Conservation (phyloP, 2,797 vertebrate species). For the Squalus acanthias region DNA sequence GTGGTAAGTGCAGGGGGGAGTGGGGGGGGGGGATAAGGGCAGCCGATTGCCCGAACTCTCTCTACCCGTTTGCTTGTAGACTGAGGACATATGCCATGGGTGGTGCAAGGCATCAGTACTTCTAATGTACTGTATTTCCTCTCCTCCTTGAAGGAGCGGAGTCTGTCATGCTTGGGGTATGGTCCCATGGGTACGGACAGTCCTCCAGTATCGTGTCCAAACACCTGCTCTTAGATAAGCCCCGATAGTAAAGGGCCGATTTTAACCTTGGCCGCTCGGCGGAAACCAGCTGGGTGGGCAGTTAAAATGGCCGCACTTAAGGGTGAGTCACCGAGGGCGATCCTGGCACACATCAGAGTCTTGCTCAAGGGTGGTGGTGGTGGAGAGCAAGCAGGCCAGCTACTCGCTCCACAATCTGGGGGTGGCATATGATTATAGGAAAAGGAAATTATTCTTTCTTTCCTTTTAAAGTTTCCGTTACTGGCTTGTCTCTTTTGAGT, state of each 20-base stretch:
- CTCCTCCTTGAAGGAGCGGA: neutral
- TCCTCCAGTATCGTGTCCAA: neutral
- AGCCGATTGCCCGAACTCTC: neutral
- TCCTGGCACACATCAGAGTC: too few species aligned
- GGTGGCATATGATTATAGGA: neutral
- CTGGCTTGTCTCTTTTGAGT: neutral
- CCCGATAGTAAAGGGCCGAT: neutral
- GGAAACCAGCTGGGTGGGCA: neutral
- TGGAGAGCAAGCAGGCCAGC: neutral
- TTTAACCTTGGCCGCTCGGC: neutral
- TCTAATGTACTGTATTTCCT: neutral
- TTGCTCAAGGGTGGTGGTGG: neutral
- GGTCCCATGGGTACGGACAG: neutral
- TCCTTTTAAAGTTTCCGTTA: neutral
- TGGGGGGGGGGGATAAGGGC: neutral
- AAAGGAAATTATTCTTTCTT: neutral
- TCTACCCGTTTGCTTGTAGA: neutral
- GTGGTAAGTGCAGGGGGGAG: slow-evolving; percentile 66
- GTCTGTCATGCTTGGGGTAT: neutral
- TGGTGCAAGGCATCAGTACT: neutral
- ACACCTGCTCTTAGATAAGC: neutral
- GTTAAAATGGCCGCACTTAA: neutral
- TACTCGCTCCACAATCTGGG: neutral
- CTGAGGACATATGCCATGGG: neutral
- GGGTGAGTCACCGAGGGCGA: too few species aligned